Evolutionary conservation across 2,113 vertebrate genomes (phyloP).

Genomic region (human): DNA sequence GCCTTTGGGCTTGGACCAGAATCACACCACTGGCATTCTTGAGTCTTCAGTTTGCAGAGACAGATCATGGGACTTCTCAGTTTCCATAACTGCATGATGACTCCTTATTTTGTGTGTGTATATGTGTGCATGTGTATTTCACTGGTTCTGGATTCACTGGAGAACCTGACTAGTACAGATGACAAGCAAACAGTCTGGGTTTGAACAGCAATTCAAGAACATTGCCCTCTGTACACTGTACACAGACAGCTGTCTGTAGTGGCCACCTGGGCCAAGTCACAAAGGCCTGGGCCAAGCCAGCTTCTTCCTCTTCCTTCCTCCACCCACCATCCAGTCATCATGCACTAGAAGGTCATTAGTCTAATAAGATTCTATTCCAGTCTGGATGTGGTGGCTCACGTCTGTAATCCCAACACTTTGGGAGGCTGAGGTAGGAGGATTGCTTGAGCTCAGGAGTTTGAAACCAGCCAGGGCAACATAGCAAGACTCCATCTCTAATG

Average conservation of each 20-base stretch:
- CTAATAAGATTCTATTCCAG: neutral
- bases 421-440: no score
- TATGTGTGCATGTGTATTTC: neutral
- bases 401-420: no score
- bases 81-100: neutral
- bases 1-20: neutral
- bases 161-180: neutral
- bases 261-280: neutral
- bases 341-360: neutral
- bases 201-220: neutral
- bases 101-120: neutral
- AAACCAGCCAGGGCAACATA: no score
- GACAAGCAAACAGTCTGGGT: neutral
- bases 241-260: neutral
- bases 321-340: neutral
- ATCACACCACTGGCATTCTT: neutral
- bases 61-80: neutral
- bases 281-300: neutral
- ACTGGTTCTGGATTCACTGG: neutral
- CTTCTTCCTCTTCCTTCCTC: neutral
- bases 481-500: no score
- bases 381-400: no score
- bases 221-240: neutral
- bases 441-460: no score
- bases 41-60: neutral